Evolutionary conservation across 1,140 invertebrate genomes (phyloP).

Genomic region (Limonius californicus): DNA sequence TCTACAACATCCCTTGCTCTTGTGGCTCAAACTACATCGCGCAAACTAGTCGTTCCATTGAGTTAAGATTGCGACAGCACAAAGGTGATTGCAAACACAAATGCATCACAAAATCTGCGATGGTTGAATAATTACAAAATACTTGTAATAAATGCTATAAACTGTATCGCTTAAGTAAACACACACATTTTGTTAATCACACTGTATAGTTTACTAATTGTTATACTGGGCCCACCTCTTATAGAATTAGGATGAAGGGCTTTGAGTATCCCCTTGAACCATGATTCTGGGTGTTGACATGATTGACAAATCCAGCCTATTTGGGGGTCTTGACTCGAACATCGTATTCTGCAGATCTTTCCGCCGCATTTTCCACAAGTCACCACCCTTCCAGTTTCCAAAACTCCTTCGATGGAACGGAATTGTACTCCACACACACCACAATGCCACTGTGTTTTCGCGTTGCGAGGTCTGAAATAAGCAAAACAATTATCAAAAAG

Average conservation of each 20-base stretch:
- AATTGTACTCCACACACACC: constrained; percentile 40
- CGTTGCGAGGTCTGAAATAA: constrained; percentile 34
- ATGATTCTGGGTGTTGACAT: constrained; percentile 36
- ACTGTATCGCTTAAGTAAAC: no score
- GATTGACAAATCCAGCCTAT: constrained; percentile 36
- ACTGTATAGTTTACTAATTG: neutral
- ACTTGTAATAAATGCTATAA: no score
- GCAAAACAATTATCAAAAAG: constrained; percentile 14
- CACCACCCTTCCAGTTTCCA: constrained; percentile 34
- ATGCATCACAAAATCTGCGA: no score
- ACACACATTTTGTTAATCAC: neutral
- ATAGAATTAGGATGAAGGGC: neutral
- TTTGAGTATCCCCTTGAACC: constrained; percentile 31
- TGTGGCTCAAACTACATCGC: no score
- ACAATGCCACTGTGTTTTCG: constrained; percentile 39
- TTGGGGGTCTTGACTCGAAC: constrained; percentile 29
- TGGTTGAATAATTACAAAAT: no score
- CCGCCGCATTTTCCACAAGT: constrained; percentile 39
- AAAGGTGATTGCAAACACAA: no score
- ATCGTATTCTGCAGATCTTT: constrained; percentile 36
- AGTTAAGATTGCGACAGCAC: no score
- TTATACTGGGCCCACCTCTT: neutral
- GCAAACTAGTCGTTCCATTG: no score
- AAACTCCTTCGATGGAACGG: constrained; percentile 33
- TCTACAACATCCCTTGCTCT: no score